A percentile compares a stretch with the other conserved stretches of the same genome.
These are phyloP conservation scores for Drosophila fulvimacula DNA, from an alignment of 2,888 invertebrate species.

Conservation along the genomic window DNA sequence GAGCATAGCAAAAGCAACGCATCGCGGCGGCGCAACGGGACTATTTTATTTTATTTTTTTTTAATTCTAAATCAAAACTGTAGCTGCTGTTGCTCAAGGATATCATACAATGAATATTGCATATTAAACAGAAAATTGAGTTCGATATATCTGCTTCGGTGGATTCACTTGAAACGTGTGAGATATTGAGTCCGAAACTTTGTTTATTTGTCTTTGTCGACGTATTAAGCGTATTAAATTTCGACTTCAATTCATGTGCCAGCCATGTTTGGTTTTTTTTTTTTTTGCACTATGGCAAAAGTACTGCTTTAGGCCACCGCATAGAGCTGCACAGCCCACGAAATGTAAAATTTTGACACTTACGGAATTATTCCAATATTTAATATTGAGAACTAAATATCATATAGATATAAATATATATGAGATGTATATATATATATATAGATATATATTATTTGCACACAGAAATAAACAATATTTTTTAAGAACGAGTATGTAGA, in stretches of 20 bases:
- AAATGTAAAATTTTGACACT: not conserved
- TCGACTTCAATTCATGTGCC: conserved; percentile 3
- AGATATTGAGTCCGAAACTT: not conserved
- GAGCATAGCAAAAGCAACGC: conserved; percentile 5
- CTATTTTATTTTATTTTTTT: not conserved
- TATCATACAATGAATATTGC: not conserved
- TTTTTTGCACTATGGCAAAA: not conserved
- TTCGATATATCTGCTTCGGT: not conserved
- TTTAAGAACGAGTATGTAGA: not conserved
- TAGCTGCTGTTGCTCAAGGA: not conserved
- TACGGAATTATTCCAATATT: not conserved
- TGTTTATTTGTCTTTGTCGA: conserved; percentile 13
- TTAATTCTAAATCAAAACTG: not conserved
- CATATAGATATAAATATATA: too few relatives aligned
- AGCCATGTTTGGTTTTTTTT: conserved; percentile 7
- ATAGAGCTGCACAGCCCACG: not conserved
- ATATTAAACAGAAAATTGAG: not conserved
- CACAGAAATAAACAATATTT: not conserved
- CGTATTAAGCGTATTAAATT: conserved; percentile 7
- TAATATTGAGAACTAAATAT: too few relatives aligned
- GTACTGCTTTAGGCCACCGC: conserved; percentile 8
- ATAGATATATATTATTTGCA: not conserved
- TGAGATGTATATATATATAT: not conserved
- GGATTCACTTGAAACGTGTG: not conserved
- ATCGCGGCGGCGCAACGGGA: conserved; percentile 32